Base-by-base conservation (phyloP, 2,797 vertebrate genomes). In the Pogonophryne albipinna region DNA sequence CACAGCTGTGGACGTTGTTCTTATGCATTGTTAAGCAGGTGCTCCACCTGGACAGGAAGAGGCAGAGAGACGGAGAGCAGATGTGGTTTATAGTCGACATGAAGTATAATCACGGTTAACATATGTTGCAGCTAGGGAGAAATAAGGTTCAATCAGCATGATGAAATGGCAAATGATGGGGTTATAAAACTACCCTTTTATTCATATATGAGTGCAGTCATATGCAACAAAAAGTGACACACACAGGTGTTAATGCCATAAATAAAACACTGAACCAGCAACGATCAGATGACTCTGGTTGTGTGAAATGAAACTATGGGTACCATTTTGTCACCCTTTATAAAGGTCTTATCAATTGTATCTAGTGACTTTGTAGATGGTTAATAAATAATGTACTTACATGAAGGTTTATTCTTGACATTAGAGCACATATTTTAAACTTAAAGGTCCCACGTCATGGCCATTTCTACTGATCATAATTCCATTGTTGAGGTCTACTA, bases 31-130 rank as follows among this genome's bases (percentile, higher is more conserved):
- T 46, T 52, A 58, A 56, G 45, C 59, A 73, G 60, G 41, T 71
- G 49, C 45, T 81, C 41, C 73, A 87, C 82, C 87, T 91, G 83
- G 44, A 80, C 15, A 50, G 52, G 59, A 77, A 19, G 55, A 50
- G 52, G 59, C 75, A 19, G 55, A 61, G 49, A 60, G 50, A 65
- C 14, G 27, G 44, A 76, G 38, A 52, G 56, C 57, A 67, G 0
- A 55, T 17, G 2, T 31, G 15, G 11, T 45, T 61, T 66, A 57
- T 17, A 56, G 42, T 73, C 1, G 2, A 65, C 41, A 34, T 31
- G 27, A 38, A 47, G 46, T 46, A 16, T 8, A 41, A 52, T 66
- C 50, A 14, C n/a, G 51, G 17, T n/a, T 0, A 2, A 34, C 14
- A 56, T 20, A 0, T 66, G 52, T 55, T 65, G 19, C 11, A 57